Base-by-base conservation (phyloP, 1,140 invertebrate genomes). In the Vanessa atalanta region DNA sequence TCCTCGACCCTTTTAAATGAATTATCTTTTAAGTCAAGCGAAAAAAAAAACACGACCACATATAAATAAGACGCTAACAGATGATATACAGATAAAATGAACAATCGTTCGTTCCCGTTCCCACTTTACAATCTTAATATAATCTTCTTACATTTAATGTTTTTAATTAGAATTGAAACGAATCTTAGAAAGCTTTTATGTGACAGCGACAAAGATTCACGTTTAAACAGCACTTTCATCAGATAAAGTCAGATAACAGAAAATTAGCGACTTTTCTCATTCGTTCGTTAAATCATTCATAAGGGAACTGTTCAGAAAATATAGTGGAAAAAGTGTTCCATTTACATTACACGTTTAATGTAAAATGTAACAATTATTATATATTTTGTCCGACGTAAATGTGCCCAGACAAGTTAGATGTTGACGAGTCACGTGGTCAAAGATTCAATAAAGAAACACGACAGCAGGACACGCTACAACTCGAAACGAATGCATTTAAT, bases 111-210 rank as follows among this genome's bases (percentile, higher is more conserved):
- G 31, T 60, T 69, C 48, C 43, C 26, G 20, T 68, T 68, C 66
- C 53, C 66, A 69, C 66, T 69, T 53, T 53, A 23, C 66, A 69
- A 69, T 69, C 66, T 43, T 69, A 69, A 15, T 47, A 20, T 55
- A 47, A 69, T 57, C 66, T 69, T 60, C 23, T 55, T 68, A 55
- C 31, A 11, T 67, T 43, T 43, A 5, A 43, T 43, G 37, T 43
- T 43, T 43, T 67, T 57, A 69, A 69, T 69, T 69, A 55, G 66
- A 47, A 60, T 60, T 57, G 53, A 7, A 61, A 31, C 57, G 23
- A 15, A 61, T 37, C 57, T 61, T 61, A 61, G 57, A 61, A 61
- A 61, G 57, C 57, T 61, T 60, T 61, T 61, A 61, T 61, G 57
- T 37, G 57, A 61, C 57, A 61, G 57, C 31, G 57, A 61, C 16